phyloP scores from a whole-genome alignment of 2,888 invertebrate species.

The Tricholauxania praeusta region DNA sequence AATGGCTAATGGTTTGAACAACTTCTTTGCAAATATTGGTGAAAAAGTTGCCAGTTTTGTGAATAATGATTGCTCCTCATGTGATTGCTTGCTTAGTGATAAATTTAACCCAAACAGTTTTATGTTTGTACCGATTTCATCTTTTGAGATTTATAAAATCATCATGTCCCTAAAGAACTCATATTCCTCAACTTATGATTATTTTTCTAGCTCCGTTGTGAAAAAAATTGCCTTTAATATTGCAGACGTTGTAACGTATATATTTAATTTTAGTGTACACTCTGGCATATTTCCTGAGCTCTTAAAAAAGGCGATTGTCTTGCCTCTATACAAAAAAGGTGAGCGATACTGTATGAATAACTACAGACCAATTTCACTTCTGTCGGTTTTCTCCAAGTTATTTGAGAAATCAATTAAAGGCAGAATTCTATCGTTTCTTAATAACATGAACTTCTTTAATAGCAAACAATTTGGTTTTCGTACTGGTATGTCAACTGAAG shows the following conservation, averaged over 20 bases:
- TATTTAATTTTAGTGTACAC: neutral
- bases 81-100: neutral
- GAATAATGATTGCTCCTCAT: neutral
- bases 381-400: neutral
- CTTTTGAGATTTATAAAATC: neutral
- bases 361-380: neutral
- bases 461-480: neutral
- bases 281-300: too few relatives aligned
- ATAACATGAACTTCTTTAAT: neutral
- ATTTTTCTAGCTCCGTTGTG: too few relatives aligned
- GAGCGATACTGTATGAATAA: too few relatives aligned
- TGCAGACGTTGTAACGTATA: neutral
- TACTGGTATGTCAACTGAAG: too few relatives aligned
- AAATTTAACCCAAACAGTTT: neutral
- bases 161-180: neutral
- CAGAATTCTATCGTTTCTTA: neutral
- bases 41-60: neutral
- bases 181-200: neutral
- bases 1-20: neutral
- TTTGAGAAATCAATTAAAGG: neutral
- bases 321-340: too few relatives aligned
- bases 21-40: conserved; percentile 1
- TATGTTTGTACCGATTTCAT: neutral
- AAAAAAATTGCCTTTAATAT: neutral
- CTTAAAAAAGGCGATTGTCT: conserved; percentile 4